Evolutionary conservation across 2,797 vertebrate species (phyloP), one percentile per base, ranked within the genome.

Genomic region (Labeo calbasu): DNA sequence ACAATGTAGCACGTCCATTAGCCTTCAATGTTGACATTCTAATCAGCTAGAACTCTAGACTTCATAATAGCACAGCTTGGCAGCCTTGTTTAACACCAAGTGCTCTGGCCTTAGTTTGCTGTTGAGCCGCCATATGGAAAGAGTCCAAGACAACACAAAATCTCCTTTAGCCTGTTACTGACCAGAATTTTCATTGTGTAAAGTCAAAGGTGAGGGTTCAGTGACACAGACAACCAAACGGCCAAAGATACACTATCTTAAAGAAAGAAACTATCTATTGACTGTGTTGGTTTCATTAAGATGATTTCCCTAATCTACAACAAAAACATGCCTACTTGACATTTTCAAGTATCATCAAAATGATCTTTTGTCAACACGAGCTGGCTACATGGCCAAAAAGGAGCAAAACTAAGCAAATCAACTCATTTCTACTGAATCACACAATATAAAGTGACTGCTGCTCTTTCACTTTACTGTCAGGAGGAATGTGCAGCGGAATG

Each of bases 401-500:
- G 23, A 65, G 21, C 19, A 75, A 51, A 51, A 23, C 14, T 14
- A n/a, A 68, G 55, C 28, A 13, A 50, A 23, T 63, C 0, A 8
- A 75, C 65, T 55, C 11, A 55, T 43, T 55, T 43, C 12, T 14
- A 76, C 11, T 69, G 63, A n/a, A 53, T 66, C 2, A 19, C 32
- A 59, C 50, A 59, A 46, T 59, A 77, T 83, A 77, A 83, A 68
- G 28, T 8, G 3, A 66, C 25, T 57, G 86, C 36, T 66, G 19
- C 28, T n/a, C 46, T 69, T 75, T 84, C 15, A 57, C 76, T 81
- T 70, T n/a, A 50, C 40, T 86, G 59, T 51, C 21, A 51, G 25
- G 69, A 88, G 79, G 46, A 81, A 82, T 46, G 71, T 28, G 36
- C 46, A 72, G 65, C 32, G 92, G 92, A 94, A 93, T 93, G 91